Percentiles rank a stretch among this genome's conserved stretches.
phyloP scores from a whole-genome alignment of 1,140 invertebrate genomes.

The Lasioglossum albipes region DNA sequence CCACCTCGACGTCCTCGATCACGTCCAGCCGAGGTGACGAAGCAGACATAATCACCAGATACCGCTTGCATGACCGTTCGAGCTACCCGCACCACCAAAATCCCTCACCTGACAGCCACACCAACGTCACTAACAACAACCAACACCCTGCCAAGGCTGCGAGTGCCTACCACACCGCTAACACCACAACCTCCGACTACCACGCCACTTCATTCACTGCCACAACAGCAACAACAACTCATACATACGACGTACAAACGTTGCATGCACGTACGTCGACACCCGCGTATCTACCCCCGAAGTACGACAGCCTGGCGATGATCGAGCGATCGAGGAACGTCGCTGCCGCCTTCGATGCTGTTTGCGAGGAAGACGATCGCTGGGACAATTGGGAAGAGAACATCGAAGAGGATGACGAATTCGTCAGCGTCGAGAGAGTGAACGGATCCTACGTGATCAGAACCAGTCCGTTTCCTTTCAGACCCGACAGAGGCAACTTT shows the following conservation, averaged over 20 bases:
- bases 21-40: conserved; percentile 76
- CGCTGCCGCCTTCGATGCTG: background rate
- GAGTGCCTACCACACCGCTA: background rate
- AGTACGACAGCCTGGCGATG: conserved; percentile 18
- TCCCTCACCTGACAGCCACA: conserved; percentile 24
- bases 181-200: conserved; percentile 11
- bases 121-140: too few species aligned
- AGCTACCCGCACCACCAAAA: conserved; percentile 46
- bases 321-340: background rate
- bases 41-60: conserved; percentile 64
- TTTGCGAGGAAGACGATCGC: background rate
- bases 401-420: conserved; percentile 67
- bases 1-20: conserved; percentile 57
- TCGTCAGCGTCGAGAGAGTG: conserved; percentile 71
- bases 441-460: conserved; percentile 70
- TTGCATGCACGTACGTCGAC: conserved; percentile 52
- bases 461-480: conserved; percentile 73
- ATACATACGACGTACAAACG: conserved; percentile 1
- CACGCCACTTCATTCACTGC: conserved; percentile 15
- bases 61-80: conserved; percentile 71
- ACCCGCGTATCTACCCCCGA: conserved; percentile 20
- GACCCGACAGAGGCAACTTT: conserved; percentile 65
- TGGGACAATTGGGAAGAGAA: conserved; percentile 14
- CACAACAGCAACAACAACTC: background rate
- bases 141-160: too few species aligned